A percentile compares a stretch with the other conserved stretches of the same genome.
phyloP scores from a whole-genome alignment of 2,113 vertebrate genomes.

The Notarius quadriscutis region DNA sequence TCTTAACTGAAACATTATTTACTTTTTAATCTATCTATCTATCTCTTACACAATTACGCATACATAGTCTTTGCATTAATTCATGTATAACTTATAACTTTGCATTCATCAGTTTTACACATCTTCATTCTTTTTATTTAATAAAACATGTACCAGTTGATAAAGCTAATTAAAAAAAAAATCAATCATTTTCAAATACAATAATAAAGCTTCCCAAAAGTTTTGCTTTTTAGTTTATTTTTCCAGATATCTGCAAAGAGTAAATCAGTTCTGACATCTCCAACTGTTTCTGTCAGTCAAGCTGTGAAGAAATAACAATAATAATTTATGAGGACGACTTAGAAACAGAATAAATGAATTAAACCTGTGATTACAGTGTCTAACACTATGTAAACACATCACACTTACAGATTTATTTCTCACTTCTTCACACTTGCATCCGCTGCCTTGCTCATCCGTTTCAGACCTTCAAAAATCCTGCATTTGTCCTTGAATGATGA shows the following conservation, averaged over 20 bases:
- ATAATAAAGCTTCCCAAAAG: background rate
- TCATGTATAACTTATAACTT: background rate
- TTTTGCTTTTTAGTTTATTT: background rate
- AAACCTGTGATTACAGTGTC: background rate
- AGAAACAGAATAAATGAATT: background rate
- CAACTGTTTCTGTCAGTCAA: background rate
- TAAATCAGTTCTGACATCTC: background rate
- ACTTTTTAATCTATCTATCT: background rate
- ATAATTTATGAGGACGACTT: background rate
- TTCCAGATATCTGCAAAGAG: background rate
- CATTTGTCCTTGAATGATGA: conserved; percentile 25
- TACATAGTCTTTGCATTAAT: background rate
- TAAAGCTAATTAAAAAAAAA: background rate
- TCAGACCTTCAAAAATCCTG: conserved; percentile 12
- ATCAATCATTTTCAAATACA: background rate
- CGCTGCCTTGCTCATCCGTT: background rate
- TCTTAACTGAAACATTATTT: too few relatives aligned
- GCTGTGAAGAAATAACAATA: background rate
- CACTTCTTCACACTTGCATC: background rate
- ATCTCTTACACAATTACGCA: background rate
- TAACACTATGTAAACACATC: background rate
- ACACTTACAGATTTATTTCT: conserved; percentile 5
- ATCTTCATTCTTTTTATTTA: background rate
- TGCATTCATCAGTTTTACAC: background rate
- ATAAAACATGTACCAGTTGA: background rate